Conservation (phyloP, 2,113 vertebrate genomes). For the Pungitius pungitius region DNA sequence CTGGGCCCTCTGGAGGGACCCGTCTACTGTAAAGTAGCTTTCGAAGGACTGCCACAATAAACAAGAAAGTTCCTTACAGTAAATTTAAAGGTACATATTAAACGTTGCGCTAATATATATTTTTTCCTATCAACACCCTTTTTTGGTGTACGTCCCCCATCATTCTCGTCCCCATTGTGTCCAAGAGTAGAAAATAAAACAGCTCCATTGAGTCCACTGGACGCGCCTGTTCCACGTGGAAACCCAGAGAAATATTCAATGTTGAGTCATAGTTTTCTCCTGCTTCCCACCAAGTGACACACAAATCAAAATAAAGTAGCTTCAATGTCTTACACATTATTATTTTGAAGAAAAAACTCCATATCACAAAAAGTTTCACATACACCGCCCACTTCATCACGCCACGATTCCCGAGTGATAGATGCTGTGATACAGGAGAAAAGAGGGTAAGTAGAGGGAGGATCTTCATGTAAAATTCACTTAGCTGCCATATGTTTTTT, state of each 20-base stretch:
- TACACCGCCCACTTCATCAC: slow-evolving; percentile 42
- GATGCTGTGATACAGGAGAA: slow-evolving; percentile 61
- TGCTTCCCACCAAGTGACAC: background rate
- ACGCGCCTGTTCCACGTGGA: background rate
- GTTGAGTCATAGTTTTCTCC: background rate
- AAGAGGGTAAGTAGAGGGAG: slow-evolving; percentile 75
- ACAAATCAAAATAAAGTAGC: no score
- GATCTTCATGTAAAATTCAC: slow-evolving; percentile 85
- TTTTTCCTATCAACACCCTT: background rate
- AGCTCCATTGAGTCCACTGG: background rate
- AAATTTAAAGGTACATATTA: background rate
- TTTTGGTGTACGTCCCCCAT: background rate
- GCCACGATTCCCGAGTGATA: slow-evolving; percentile 33
- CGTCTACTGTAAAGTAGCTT: no score
- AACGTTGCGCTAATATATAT: background rate
- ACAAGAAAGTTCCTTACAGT: background rate
- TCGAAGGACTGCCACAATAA: background rate
- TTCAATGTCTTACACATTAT: no score
- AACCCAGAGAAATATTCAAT: background rate
- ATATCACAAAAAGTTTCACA: slow-evolving; percentile 18
- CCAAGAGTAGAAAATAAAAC: background rate
- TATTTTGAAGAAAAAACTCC: background rate
- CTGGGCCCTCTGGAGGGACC: background rate
- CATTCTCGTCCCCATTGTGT: background rate
- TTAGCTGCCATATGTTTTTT: slow-evolving; percentile 82